Percentiles rank a stretch among this genome's conserved stretches.
phyloP scores from a whole-genome alignment of 2,113 vertebrate species.

The Dolichotis patagonum region DNA sequence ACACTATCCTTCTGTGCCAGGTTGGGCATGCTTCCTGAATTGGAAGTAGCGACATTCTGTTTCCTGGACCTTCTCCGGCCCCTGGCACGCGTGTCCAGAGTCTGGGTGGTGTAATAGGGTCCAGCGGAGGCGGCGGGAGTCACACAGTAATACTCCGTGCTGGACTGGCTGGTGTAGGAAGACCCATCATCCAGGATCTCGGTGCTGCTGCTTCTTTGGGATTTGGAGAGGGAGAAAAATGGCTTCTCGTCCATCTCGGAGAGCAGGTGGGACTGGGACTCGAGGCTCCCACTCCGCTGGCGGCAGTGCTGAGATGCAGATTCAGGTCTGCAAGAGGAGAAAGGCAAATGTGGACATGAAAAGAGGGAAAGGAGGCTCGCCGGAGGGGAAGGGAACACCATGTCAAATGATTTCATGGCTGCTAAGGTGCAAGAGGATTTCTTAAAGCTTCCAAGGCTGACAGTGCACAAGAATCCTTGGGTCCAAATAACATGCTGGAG shows the following conservation, averaged over 20 bases:
- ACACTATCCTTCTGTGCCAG: constrained; percentile 90
- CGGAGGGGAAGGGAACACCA: neutral
- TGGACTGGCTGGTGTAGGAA: constrained; percentile 98
- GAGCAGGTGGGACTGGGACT: constrained; percentile 93
- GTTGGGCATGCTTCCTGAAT: constrained; percentile 97
- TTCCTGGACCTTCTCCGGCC: constrained; percentile 91
- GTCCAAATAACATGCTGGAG: neutral
- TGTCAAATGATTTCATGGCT: accelerated
- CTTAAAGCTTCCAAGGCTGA: neutral
- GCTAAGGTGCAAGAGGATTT: neutral
- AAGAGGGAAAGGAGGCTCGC: neutral
- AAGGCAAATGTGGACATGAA: neutral
- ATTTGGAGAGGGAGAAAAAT: constrained; percentile 85
- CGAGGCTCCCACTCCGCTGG: constrained; percentile 96
- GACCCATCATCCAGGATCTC: constrained; percentile 96
- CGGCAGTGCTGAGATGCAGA: constrained; percentile 89
- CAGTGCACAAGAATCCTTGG: neutral
- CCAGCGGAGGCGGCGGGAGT: constrained; percentile 80
- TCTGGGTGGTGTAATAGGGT: constrained; percentile 88
- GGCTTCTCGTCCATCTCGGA: constrained; percentile 86
- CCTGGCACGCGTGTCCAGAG: constrained; percentile 88
- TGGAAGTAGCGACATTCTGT: constrained; percentile 90
- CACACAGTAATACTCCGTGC: constrained; percentile 90
- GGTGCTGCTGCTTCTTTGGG: constrained; percentile 95
- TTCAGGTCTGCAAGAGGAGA: constrained; percentile 87